phyloP scores from a whole-genome alignment of 2,888 invertebrate species.

The Aporophyla lueneburgensis region DNA sequence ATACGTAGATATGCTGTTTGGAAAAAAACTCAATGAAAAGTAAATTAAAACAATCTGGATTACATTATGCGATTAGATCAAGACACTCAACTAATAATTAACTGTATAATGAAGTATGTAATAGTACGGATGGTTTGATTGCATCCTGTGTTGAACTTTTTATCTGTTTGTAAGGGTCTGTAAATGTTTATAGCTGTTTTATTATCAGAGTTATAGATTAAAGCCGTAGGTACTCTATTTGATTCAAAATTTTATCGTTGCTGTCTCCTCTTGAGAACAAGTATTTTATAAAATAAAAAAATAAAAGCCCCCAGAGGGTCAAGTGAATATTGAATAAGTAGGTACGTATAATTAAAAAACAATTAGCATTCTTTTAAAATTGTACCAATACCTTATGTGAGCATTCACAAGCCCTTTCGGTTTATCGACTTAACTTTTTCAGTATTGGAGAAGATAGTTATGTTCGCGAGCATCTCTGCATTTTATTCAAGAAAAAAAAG shows the following conservation, averaged over 20 bases:
- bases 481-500: neutral
- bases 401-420: neutral
- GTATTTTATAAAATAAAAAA: neutral
- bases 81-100: slow-evolving; percentile 63
- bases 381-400: neutral
- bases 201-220: slow-evolving; percentile 58
- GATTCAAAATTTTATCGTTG: slow-evolving; percentile 41
- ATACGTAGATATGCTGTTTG: slow-evolving; percentile 4
- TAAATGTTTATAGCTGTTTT: slow-evolving; percentile 66
- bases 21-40: slow-evolving; percentile 40
- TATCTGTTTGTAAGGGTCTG: slow-evolving; percentile 57
- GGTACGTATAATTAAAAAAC: no score
- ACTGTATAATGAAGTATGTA: slow-evolving; percentile 64
- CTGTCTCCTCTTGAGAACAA: slow-evolving; percentile 19
- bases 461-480: neutral
- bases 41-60: slow-evolving; percentile 61
- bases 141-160: slow-evolving; percentile 64
- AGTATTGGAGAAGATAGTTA: neutral
- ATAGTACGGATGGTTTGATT: slow-evolving; percentile 61
- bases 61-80: slow-evolving; percentile 62
- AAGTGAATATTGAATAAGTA: neutral
- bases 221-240: slow-evolving; percentile 51
- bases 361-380: no score
- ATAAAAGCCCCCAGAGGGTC: neutral
- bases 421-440: neutral